Evolutionary conservation across 2,888 invertebrate species (phyloP).

Genomic region (Ectobius pallidus): DNA sequence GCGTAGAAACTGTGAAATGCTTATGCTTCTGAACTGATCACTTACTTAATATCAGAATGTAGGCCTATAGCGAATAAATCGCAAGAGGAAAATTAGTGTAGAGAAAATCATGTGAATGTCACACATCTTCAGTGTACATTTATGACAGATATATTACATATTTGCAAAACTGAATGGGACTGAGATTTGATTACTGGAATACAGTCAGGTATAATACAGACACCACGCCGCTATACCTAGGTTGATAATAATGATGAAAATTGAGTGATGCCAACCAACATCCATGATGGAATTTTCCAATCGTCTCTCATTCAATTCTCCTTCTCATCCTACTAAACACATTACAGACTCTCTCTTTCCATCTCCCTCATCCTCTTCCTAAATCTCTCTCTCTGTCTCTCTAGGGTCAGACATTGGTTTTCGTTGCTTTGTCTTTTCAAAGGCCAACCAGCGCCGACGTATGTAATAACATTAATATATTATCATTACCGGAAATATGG

Average conservation of each 20-base stretch:
- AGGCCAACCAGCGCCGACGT: slow-evolving; percentile 9
- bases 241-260: slow-evolving; percentile 15
- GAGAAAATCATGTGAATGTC: no score
- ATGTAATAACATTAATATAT: slow-evolving; percentile 21
- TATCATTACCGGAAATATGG: slow-evolving; percentile 20
- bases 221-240: background rate
- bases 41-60: no score
- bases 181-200: no score
- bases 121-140: no score
- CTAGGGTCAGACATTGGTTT: no score
- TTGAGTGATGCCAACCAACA: slow-evolving; percentile 7
- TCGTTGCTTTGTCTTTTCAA: background rate
- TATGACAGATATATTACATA: no score
- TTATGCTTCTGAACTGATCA: no score
- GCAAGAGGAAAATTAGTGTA: no score
- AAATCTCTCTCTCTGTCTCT: background rate
- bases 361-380: background rate
- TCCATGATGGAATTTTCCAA: slow-evolving; percentile 36
- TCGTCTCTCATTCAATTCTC: slow-evolving; percentile 22
- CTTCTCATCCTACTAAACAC: background rate
- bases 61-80: no score
- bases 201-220: background rate
- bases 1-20: no score
- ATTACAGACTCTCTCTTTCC: background rate
- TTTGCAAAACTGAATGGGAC: no score